These are phyloP conservation scores for Metopolophium dirhodum DNA, from an alignment of 1,140 invertebrate genomes.

Conservation along the genomic window DNA sequence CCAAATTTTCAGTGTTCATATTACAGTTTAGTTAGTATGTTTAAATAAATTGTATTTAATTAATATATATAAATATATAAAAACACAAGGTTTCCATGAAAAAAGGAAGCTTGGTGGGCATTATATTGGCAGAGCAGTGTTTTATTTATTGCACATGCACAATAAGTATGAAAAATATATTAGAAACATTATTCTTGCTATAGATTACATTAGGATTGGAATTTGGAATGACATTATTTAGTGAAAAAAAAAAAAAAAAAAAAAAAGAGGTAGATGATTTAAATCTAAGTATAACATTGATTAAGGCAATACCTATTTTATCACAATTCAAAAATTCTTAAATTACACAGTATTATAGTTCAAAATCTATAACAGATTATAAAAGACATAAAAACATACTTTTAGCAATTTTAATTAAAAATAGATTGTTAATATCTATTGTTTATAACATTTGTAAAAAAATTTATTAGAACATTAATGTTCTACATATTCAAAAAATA, in stretches of 20 bases:
- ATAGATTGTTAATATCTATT: conserved; percentile 52
- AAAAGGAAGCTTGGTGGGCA: conserved; percentile 56
- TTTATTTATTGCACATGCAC: conserved; percentile 56
- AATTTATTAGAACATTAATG: conserved; percentile 47
- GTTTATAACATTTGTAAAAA: conserved; percentile 51
- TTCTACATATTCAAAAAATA: conserved; percentile 48
- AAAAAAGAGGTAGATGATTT: conserved; percentile 54
- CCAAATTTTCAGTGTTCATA: conserved; percentile 55
- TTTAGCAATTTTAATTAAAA: conserved; percentile 47
- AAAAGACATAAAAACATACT: conserved; percentile 53
- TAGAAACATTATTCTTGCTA: conserved; percentile 53
- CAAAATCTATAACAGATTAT: conserved; percentile 40
- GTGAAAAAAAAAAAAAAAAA: conserved; percentile 36
- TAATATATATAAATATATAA: conserved; percentile 38
- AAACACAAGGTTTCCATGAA: conserved; percentile 56
- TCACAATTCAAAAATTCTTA: conserved; percentile 55
- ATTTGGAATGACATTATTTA: conserved; percentile 48
- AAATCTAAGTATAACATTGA: conserved; percentile 52
- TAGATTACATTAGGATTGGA: conserved; percentile 54
- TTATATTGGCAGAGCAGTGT: conserved; percentile 56
- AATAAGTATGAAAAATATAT: conserved; percentile 57
- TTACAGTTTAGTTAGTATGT: conserved; percentile 55
- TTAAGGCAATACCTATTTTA: conserved; percentile 54
- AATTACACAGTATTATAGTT: conserved; percentile 48
- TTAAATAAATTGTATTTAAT: conserved; percentile 48